These are phyloP conservation scores for Drosophila melanocephala DNA, from an alignment of 2,888 invertebrate species.

Conservation along the genomic window DNA sequence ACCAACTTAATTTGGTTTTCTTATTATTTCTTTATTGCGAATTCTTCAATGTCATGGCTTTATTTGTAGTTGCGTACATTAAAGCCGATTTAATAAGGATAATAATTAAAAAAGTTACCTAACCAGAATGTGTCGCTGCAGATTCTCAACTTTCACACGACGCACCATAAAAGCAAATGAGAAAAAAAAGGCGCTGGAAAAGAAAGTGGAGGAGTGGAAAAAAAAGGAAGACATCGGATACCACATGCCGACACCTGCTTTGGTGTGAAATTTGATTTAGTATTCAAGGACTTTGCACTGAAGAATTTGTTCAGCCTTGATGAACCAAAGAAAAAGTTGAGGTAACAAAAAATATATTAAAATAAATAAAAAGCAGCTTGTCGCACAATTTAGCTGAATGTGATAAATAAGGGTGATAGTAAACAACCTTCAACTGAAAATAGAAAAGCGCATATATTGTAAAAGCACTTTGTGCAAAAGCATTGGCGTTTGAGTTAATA, in stretches of 20 bases:
- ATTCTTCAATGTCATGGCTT: background rate
- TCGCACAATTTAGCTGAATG: slow-evolving; percentile 22
- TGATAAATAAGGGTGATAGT: background rate
- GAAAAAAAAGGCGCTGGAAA: background rate
- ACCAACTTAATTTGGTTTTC: background rate
- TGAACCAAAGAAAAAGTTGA: slow-evolving; percentile 18
- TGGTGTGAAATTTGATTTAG: slow-evolving; percentile 43
- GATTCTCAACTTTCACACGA: slow-evolving; percentile 14
- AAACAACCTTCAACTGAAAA: slow-evolving; percentile 5
- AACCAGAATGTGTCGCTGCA: background rate
- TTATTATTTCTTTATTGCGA: background rate
- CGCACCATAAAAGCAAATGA: background rate
- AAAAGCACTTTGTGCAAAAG: slow-evolving; percentile 1
- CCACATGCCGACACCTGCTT: slow-evolving; percentile 20
- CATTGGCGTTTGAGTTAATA: slow-evolving; percentile 5
- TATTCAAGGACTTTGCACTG: slow-evolving; percentile 35
- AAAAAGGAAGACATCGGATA: background rate
- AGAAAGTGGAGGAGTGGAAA: background rate
- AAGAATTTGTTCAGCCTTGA: slow-evolving; percentile 29
- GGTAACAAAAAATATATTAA: background rate
- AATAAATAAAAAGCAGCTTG: background rate
- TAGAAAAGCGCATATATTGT: slow-evolving; percentile 8
- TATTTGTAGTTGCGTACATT: background rate
- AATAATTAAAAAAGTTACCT: slow-evolving; percentile 21
- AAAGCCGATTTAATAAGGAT: slow-evolving; percentile 3